Percentiles rank a stretch among this genome's conserved stretches.
Conservation (phyloP, 2,797 vertebrate genomes). For the Galago senegalensis region DNA sequence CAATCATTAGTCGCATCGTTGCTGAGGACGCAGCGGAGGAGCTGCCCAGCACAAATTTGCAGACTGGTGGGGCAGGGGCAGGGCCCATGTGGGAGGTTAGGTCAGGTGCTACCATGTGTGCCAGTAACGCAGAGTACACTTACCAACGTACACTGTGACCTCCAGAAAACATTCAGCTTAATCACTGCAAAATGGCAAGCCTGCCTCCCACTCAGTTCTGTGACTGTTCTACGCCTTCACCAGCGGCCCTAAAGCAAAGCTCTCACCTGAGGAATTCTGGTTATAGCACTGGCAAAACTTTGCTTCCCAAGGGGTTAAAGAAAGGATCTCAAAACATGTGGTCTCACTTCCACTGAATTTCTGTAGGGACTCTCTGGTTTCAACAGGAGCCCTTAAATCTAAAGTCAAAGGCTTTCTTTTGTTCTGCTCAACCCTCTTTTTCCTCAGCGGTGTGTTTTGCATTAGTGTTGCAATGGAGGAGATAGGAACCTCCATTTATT, state of each 20-base stretch:
- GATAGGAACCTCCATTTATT: not conserved
- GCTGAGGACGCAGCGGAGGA: not conserved
- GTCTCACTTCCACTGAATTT: not conserved
- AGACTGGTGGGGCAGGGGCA: not conserved
- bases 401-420: conserved; percentile 6
- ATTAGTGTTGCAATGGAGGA: not conserved
- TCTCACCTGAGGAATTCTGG: not conserved
- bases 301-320: not conserved
- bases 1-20: not conserved
- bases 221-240: not conserved
- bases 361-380: not conserved
- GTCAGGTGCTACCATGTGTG: not conserved
- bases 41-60: not conserved
- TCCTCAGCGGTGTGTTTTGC: not conserved
- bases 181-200: not conserved
- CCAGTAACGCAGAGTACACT: not conserved
- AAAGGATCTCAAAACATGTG: not conserved
- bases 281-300: not conserved
- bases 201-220: not conserved
- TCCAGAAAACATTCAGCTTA: not conserved
- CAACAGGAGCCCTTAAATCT: not conserved
- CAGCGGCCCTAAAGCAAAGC: not conserved
- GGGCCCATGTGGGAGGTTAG: not conserved
- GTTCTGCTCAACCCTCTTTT: not conserved
- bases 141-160: not conserved